A percentile compares a stretch with the other conserved stretches of the same genome.
phyloP scores from a whole-genome alignment of 2,888 invertebrate genomes.

The Apomyelois bistriatella region DNA sequence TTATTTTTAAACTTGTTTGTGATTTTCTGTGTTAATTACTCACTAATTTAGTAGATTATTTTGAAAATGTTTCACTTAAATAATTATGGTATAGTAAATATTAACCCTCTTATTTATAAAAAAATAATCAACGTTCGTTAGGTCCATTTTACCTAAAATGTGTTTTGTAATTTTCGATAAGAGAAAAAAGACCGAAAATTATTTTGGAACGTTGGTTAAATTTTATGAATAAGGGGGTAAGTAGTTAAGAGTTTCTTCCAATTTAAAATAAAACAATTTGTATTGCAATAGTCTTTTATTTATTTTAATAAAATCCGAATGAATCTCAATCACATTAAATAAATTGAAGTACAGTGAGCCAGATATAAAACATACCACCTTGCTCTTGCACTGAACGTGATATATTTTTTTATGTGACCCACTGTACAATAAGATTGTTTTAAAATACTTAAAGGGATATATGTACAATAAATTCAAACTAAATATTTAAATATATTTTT shows the following conservation, averaged over 20 bases:
- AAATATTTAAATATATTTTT: neutral
- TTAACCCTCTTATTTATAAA: no score
- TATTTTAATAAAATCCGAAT: constrained; percentile 17
- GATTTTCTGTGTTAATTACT: neutral
- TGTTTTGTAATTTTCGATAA: no score
- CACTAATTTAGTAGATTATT: neutral
- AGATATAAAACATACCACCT: no score
- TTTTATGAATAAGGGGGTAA: no score
- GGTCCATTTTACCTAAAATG: no score
- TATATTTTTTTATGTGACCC: no score
- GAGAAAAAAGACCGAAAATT: no score
- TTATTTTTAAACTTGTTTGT: neutral
- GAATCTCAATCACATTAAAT: constrained; percentile 13
- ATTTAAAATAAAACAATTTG: constrained; percentile 31
- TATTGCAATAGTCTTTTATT: constrained; percentile 34
- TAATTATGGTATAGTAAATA: constrained; percentile 1
- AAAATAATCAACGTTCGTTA: no score
- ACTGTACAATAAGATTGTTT: no score
- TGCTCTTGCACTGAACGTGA: no score
- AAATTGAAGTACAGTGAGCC: neutral
- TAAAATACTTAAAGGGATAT: constrained; percentile 33
- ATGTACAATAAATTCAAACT: constrained; percentile 16
- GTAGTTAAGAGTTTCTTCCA: constrained; percentile 34
- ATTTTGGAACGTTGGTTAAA: no score
- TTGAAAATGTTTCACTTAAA: neutral